Evolutionary conservation across 1,140 invertebrate species (phyloP), one percentile per base, ranked within the genome.

Genomic region (Bombus confusus): DNA sequence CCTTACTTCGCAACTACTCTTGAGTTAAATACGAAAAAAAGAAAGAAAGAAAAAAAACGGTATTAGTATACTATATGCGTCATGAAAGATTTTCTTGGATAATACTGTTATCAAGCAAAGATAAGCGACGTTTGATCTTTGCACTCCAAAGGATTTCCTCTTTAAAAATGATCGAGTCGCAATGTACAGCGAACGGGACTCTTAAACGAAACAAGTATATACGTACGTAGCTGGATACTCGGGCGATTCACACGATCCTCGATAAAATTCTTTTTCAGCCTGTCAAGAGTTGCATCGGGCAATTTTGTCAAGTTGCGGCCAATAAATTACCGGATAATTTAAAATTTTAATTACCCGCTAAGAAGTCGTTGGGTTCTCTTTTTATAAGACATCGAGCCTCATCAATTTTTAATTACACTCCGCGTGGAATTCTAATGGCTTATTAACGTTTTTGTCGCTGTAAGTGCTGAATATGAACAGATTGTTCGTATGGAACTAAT

Each of bases 381-480:
- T 39, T 69, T 37, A 69, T 12, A 25, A 76, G 13, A 62, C 8
- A 76, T 25, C 1, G 25, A 28, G 3, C 1, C 13, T 13, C 6
- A 18, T 41, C 25, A 41, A 39, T 28, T 76, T 76, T 76, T 62
- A 76, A 76, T 76, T 76, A 76, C 28, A 76, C 25, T 62, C 12
- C 12, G 10, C 6, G 1, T 52, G 5, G 39, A 59, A 25, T 62
- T 59, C 0, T 8, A 28, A 5, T 9, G 13, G 8, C 5, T 39
- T n/a, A 34, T n/a, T 76, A 76, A 76, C 6, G 2, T 31, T 39
- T 76, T 59, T 6, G 2, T 18, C 25, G 13, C 39, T 59, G 10
- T 5, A 62, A 9, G 37, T 15, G 6, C 1, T 74, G 41, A 9
- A 25, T 74, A 0, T 25, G 31, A 25, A 74, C 5, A 52, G 31